Conservation (phyloP, 2,888 invertebrate species). For the Drosophila heteroneura region DNA sequence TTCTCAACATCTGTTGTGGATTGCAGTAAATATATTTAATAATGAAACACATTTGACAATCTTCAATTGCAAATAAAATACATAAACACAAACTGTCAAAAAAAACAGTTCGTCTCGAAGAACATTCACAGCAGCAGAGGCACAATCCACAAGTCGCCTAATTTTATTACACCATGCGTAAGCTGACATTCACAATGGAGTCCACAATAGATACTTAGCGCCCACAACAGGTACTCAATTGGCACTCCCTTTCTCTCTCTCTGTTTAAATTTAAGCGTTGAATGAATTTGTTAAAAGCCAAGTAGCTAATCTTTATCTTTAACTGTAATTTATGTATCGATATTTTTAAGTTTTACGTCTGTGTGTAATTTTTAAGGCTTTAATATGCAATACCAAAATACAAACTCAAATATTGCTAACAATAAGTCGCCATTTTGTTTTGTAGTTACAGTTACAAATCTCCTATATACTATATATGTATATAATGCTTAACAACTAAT, state of each 20-base stretch:
- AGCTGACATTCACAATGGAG: not conserved
- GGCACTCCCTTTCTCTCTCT: not conserved
- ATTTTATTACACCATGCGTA: not conserved
- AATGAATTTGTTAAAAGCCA: slow-evolving; percentile 35
- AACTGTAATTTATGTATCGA: not conserved
- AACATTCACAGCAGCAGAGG: not conserved
- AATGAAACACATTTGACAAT: not conserved
- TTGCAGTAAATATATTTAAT: not conserved
- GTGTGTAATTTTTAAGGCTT: slow-evolving; percentile 52
- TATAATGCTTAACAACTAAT: slow-evolving; percentile 68
- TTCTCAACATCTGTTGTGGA: not conserved
- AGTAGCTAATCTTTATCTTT: slow-evolving; percentile 22
- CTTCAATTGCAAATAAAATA: not conserved
- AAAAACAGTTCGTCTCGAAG: not conserved
- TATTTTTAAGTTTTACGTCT: slow-evolving; percentile 31
- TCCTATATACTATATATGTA: slow-evolving; percentile 29
- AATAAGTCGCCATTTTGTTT: slow-evolving; percentile 28
- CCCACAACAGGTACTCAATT: not conserved
- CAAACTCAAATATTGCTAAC: slow-evolving; percentile 48
- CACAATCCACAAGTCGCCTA: not conserved
- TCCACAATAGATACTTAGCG: not conserved
- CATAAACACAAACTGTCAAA: not conserved
- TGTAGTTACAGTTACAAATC: slow-evolving; percentile 50
- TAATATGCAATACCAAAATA: slow-evolving; percentile 58
- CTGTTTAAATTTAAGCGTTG: slow-evolving; percentile 61